A percentile compares a stretch with the other conserved stretches of the same genome.
Evolutionary conservation across 2,888 invertebrate genomes (phyloP).

Genomic region (Metellina segmentata): DNA sequence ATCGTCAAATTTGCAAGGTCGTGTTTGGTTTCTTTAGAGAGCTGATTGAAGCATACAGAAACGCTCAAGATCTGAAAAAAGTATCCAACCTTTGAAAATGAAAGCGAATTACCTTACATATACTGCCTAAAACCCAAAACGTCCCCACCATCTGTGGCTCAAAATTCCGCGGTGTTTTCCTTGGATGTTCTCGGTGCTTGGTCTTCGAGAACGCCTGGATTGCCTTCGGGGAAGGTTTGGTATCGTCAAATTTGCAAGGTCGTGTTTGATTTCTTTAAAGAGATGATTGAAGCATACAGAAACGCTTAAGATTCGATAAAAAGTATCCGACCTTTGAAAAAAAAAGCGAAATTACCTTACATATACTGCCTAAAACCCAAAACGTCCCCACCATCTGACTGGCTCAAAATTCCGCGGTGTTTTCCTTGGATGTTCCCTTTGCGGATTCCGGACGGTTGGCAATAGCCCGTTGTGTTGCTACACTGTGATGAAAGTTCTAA

Average conservation of each 20-base stretch:
- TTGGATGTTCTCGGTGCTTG: no score
- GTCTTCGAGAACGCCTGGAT: not conserved
- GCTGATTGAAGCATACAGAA: not conserved
- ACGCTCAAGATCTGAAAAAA: not conserved
- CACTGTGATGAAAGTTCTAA: no score
- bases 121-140: not conserved
- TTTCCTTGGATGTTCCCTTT: no score
- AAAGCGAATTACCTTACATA: not conserved
- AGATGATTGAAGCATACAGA: not conserved
- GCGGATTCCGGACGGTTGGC: no score
- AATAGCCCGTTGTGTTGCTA: no score
- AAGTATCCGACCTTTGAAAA: no score
- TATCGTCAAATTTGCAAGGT: not conserved
- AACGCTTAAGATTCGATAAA: not conserved
- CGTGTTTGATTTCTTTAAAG: not conserved
- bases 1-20: not conserved
- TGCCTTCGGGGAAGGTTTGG: constrained; percentile 23
- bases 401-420: no score
- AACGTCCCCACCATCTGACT: no score
- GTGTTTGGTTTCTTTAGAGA: not conserved
- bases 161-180: no score
- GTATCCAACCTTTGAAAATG: no score
- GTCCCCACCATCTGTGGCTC: no score
- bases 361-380: not conserved
- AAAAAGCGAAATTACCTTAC: not conserved